Percentiles rank a stretch among this genome's conserved stretches.
Evolutionary conservation across 2,888 invertebrate species (phyloP).

Genomic region (Pyrrhia umbra): DNA sequence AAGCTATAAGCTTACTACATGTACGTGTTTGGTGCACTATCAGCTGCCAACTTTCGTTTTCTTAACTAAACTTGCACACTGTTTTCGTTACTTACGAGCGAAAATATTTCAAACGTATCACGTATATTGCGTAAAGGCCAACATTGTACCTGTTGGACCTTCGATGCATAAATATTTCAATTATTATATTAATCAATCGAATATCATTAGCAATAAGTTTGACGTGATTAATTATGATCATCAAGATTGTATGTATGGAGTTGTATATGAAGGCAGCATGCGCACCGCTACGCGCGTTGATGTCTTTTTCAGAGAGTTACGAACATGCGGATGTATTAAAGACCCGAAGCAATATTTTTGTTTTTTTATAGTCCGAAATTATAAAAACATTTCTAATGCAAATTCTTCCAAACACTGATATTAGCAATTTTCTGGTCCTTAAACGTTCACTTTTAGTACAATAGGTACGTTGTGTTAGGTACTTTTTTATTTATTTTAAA

Average conservation of each 20-base stretch:
- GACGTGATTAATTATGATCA: slow-evolving; percentile 32
- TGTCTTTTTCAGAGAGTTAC: slow-evolving; percentile 42
- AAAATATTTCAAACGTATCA: background rate
- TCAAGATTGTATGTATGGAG: background rate
- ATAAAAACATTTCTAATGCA: too few relatives aligned
- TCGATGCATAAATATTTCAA: slow-evolving; percentile 3
- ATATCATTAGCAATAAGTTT: slow-evolving; percentile 24
- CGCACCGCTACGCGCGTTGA: slow-evolving; percentile 38
- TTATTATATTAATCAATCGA: slow-evolving; percentile 36
- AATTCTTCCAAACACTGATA: too few relatives aligned
- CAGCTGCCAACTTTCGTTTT: slow-evolving; percentile 57
- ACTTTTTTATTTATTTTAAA: too few relatives aligned
- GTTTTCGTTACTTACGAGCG: slow-evolving; percentile 11
- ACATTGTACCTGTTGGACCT: slow-evolving; percentile 18
- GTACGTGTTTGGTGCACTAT: slow-evolving; percentile 30
- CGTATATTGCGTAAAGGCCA: slow-evolving; percentile 34
- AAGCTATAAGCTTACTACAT: slow-evolving; percentile 13
- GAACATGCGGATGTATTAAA: too few relatives aligned
- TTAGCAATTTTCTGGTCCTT: too few relatives aligned
- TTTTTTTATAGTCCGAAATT: too few relatives aligned
- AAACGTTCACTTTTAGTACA: too few relatives aligned
- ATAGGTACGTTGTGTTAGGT: too few relatives aligned
- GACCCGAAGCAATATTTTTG: too few relatives aligned
- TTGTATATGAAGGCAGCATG: background rate
- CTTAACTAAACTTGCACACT: slow-evolving; percentile 33